Evolutionary conservation across 2,888 invertebrate species (phyloP), one percentile per base, ranked within the genome.

Genomic region (Elmis aenea): DNA sequence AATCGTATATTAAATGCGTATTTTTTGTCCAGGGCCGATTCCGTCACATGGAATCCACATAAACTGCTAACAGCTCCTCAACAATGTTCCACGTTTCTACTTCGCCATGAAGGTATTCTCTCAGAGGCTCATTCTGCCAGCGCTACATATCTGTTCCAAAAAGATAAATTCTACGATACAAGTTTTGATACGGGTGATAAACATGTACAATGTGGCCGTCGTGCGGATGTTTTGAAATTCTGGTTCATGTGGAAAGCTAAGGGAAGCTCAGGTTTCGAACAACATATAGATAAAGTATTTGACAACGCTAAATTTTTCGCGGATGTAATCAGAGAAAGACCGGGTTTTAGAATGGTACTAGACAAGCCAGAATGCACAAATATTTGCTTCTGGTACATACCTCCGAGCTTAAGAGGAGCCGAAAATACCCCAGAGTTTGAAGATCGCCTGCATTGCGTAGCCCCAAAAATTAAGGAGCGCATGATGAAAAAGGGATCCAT

Each of bases 191-290:
- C 83, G 1, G 91, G 91, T 0, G 91, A 91, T 61, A 95, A 95
- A 61, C 91, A 94, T 54, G 83, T 97, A 22, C 96, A 97, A 63
- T 97, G 96, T 62, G 96, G 96, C 0, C 77, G 97, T 1, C 79
- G 93, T 52, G 95, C 92, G 1, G 96, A 97, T 63, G 90, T 95
- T 5, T 76, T 95, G 43, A 97, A 97, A 67, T 87, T 96, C 64
- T 97, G 96, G 96, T 84, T 93, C 61, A 93, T 94, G 91, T 96
- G 96, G 96, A 90, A 94, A 59, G 92, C 95, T 3, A 95, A 95
- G 67, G 89, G 90, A 1, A 81, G 79, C 0, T 69, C 70, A 26
- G 91, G 90, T 0, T 73, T 90, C 15, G 84, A 85, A 52, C 74
- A 75, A 33, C 90, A 90, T 58, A 75, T 91, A 13, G 82, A 91